Evolutionary conservation across 2,888 invertebrate species (phyloP).

Genomic region (Tryphoninae sp.): DNA sequence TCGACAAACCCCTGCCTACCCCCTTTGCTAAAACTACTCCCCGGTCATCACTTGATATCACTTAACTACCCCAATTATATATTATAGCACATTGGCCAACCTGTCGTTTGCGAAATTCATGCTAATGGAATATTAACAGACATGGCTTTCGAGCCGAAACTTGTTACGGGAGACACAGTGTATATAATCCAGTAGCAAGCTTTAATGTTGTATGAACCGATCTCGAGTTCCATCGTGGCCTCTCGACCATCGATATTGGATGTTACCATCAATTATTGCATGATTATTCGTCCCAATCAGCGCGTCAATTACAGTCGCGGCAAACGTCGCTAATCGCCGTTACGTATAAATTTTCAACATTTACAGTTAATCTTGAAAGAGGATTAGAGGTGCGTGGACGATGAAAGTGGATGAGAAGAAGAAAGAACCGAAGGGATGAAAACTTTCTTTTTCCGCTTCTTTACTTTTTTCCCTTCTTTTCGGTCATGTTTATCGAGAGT

Average conservation of each 20-base stretch:
- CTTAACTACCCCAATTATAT: slow-evolving; percentile 65
- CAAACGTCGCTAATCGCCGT: not conserved
- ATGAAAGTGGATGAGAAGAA: slow-evolving; percentile 3
- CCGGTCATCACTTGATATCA: slow-evolving; percentile 67
- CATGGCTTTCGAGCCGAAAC: slow-evolving; percentile 33
- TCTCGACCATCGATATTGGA: not conserved
- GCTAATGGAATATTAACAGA: slow-evolving; percentile 67
- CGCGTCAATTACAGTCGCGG: slow-evolving; percentile 3
- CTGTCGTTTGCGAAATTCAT: slow-evolving; percentile 63
- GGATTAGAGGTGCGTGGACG: slow-evolving; percentile 5
- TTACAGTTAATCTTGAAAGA: not conserved
- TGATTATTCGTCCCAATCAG: slow-evolving; percentile 22
- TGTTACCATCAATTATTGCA: slow-evolving; percentile 30
- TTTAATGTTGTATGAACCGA: not conserved
- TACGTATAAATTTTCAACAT: not conserved
- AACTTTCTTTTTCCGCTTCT: slow-evolving; percentile 17
- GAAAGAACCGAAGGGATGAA: slow-evolving; percentile 5
- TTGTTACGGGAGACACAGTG: slow-evolving; percentile 8
- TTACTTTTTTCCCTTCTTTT: slow-evolving; percentile 7
- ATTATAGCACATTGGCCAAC: slow-evolving; percentile 58
- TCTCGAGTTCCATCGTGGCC: not conserved
- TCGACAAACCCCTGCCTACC: not conserved
- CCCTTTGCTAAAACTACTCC: slow-evolving; percentile 46
- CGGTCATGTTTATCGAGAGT: slow-evolving; percentile 45
- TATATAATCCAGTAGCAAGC: not conserved